phyloP scores from a whole-genome alignment of 2,113 vertebrate genomes.

The Sinocyclocheilus anshuiensis region DNA sequence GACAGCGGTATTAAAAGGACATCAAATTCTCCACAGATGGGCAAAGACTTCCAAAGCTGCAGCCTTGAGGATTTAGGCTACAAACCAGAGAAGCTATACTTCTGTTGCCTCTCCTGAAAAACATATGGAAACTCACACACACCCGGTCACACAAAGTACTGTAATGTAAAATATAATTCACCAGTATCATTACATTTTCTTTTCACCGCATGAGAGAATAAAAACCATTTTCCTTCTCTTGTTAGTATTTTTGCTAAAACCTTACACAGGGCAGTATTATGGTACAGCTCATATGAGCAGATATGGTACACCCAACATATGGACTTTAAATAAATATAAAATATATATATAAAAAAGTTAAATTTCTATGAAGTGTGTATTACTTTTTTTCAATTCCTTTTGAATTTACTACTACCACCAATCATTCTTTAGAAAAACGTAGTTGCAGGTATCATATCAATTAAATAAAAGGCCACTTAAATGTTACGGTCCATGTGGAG shows the following conservation, averaged over 20 bases:
- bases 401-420: neutral
- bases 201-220: neutral
- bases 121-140: neutral
- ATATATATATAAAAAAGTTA: neutral
- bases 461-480: no score
- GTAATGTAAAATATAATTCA: neutral
- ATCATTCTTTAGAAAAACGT: neutral
- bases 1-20: conserved; percentile 20
- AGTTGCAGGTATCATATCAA: neutral
- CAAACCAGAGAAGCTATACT: neutral
- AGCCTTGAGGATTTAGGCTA: conserved; percentile 8
- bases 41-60: conserved; percentile 24
- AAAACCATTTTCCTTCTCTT: neutral
- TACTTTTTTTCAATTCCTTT: neutral
- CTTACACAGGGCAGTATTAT: no score
- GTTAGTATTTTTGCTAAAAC: no score
- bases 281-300: no score
- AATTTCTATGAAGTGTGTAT: neutral
- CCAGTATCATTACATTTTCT: neutral
- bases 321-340: no score
- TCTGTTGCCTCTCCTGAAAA: neutral
- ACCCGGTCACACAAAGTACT: neutral
- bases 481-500: no score
- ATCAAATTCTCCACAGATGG: conserved; percentile 26
- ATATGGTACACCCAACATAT: no score